phyloP scores from a whole-genome alignment of 92 coral and sea anemone species.

The Porites divaricata region DNA sequence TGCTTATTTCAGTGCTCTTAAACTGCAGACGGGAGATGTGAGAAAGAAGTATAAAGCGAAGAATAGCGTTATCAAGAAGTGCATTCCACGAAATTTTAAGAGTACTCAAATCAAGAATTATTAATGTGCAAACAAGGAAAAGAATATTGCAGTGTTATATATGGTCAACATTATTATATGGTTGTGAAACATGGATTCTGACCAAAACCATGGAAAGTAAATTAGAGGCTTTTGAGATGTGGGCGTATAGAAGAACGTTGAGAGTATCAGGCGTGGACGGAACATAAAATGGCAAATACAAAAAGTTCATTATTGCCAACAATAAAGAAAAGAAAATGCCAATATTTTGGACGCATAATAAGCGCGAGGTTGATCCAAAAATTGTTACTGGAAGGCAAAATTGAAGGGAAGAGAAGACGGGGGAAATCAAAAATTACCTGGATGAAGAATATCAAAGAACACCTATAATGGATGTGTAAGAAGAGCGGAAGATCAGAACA shows the following conservation, averaged over 20 bases:
- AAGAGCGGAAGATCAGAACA: no score
- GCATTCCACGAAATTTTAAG: slow-evolving; percentile 6
- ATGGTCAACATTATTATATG: slow-evolving; percentile 11
- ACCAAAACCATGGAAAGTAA: neutral
- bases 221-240: neutral
- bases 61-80: neutral
- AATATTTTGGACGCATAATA: no score
- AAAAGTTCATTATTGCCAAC: neutral
- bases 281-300: neutral
- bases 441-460: no score
- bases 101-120: neutral
- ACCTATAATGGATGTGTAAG: no score
- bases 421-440: no score
- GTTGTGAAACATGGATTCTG: neutral
- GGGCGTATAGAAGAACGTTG: no score
- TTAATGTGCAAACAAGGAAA: neutral
- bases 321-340: no score
- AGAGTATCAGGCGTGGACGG: neutral
- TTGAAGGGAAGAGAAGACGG: no score
- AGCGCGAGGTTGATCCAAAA: no score
- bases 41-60: neutral
- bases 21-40: neutral
- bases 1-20: no score
- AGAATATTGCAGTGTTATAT: neutral
- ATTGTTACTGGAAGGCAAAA: no score